Percentiles rank a stretch among this genome's conserved stretches.
phyloP scores from a whole-genome alignment of 2,797 vertebrate genomes.

The Malacoraja senta region DNA sequence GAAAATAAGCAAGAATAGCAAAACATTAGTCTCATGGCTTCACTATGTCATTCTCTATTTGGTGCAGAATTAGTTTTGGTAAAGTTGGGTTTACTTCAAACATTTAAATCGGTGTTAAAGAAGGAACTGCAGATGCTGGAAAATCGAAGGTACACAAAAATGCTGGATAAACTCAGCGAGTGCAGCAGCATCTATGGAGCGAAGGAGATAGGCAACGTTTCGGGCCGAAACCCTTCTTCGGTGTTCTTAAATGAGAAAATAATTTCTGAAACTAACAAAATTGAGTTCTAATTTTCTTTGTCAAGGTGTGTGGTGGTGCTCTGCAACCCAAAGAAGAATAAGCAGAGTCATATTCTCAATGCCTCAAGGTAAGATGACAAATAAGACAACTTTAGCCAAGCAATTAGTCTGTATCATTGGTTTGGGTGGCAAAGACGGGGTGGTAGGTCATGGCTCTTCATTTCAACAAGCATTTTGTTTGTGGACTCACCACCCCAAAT shows the following conservation, averaged over 20 bases:
- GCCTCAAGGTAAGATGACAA: conserved; percentile 59
- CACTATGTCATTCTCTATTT: neutral
- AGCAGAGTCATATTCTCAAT: conserved; percentile 76
- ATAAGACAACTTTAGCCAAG: neutral
- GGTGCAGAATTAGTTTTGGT: neutral
- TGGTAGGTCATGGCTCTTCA: no score
- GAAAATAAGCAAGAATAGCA: neutral
- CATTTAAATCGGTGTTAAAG: neutral
- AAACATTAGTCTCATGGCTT: neutral
- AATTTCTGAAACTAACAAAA: neutral
- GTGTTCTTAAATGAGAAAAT: neutral
- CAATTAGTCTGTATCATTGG: no score
- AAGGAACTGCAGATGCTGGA: no score
- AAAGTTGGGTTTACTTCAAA: neutral
- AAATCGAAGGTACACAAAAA: no score
- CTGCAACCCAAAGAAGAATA: conserved; percentile 66
- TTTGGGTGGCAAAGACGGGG: no score
- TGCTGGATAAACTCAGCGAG: no score
- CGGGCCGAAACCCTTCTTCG: no score
- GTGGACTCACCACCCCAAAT: no score
- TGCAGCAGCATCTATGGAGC: no score
- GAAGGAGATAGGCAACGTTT: no score
- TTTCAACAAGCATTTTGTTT: no score
- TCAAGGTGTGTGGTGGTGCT: conserved; percentile 75
- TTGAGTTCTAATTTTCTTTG: conserved; percentile 38